Conservation (phyloP, 2,888 invertebrate species). For the Diploptera punctata region DNA sequence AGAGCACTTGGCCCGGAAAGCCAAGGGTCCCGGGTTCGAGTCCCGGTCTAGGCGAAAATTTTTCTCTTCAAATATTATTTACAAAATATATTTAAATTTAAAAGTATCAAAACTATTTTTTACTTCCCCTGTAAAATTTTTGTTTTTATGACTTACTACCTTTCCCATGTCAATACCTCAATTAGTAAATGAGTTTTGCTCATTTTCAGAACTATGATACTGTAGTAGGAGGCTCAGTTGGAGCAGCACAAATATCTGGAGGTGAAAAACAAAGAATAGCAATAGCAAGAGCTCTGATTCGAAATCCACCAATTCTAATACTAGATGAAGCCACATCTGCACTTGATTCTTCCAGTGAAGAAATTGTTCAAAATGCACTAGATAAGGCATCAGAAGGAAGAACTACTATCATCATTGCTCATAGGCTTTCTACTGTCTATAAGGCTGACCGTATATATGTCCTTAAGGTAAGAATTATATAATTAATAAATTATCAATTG, state of each 20-base stretch:
- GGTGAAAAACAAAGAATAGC: constrained; percentile 88
- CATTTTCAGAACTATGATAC: constrained; percentile 75
- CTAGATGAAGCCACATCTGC: constrained; percentile 89
- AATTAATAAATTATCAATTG: background rate
- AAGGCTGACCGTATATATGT: constrained; percentile 73
- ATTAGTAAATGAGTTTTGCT: background rate
- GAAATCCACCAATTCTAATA: constrained; percentile 77
- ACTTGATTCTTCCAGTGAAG: constrained; percentile 82
- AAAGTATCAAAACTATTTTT: no score
- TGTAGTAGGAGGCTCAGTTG: constrained; percentile 77
- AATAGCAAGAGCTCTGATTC: constrained; percentile 82
- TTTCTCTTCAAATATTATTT: no score
- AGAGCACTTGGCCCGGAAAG: no score
- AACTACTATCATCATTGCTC: constrained; percentile 87
- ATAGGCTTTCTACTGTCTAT: constrained; percentile 82
- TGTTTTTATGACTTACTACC: no score
- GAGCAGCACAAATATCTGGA: constrained; percentile 69
- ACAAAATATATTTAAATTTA: no score
- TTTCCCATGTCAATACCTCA: no score
- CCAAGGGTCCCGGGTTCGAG: no score
- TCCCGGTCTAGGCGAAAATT: no score
- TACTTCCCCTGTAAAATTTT: no score
- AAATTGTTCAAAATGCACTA: constrained; percentile 80
- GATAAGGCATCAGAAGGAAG: constrained; percentile 81
- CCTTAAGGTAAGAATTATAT: constrained; percentile 13